These are phyloP conservation scores for Agrypnia vestita DNA, from an alignment of 1,140 invertebrate species.

Conservation along the genomic window DNA sequence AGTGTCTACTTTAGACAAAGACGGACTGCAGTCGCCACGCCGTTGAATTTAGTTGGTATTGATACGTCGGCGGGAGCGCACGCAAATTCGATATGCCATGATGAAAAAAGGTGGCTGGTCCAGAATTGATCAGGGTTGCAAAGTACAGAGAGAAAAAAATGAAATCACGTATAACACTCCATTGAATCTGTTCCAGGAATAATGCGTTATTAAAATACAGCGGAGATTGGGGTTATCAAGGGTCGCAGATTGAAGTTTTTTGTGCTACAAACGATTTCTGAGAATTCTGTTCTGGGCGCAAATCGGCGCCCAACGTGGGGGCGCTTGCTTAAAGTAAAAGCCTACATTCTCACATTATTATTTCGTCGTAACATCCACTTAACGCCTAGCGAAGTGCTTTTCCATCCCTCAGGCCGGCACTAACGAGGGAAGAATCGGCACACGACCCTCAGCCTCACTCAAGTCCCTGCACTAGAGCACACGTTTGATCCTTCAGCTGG, in stretches of 20 bases:
- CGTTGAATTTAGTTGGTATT: too few species aligned
- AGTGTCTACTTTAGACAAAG: too few species aligned
- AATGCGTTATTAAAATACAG: too few species aligned
- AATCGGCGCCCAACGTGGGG: not conserved
- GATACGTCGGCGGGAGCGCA: too few species aligned
- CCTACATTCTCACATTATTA: not conserved
- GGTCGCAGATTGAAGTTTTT: not conserved
- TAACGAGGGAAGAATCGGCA: not conserved
- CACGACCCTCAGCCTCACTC: not conserved
- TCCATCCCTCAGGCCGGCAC: not conserved
- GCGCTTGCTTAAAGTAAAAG: not conserved
- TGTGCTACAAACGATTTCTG: not conserved
- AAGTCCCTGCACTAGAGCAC: not conserved
- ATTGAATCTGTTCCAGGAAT: too few species aligned
- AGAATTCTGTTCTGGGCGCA: not conserved
- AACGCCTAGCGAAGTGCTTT: not conserved
- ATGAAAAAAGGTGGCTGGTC: too few species aligned
- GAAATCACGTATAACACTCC: too few species aligned
- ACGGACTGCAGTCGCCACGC: too few species aligned
- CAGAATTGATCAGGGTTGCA: too few species aligned
- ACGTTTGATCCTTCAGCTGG: too few species aligned
- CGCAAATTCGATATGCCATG: too few species aligned
- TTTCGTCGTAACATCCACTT: constrained; percentile 2
- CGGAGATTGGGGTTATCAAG: not conserved
- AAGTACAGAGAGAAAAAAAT: too few species aligned